phyloP scores from a whole-genome alignment of 2,888 invertebrate species.

The Drosophila tanythrix region DNA sequence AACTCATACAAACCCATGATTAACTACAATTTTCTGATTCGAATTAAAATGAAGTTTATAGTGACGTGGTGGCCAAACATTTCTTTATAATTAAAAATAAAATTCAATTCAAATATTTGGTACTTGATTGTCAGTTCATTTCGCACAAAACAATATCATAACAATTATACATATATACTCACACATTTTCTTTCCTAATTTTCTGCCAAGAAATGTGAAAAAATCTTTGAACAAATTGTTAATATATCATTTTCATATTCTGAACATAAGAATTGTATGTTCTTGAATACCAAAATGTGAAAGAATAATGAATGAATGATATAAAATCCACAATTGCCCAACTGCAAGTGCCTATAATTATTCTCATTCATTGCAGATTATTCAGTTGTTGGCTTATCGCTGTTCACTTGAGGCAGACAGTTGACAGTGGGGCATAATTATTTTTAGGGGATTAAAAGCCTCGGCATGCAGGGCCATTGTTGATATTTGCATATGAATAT shows the following conservation, averaged over 20 bases:
- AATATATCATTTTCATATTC: not conserved
- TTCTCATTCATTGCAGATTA: slow-evolving; percentile 6
- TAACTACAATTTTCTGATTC: not conserved
- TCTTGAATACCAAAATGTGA: not conserved
- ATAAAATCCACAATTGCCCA: slow-evolving; percentile 8
- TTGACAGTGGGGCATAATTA: slow-evolving; percentile 12
- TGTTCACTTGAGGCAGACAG: slow-evolving; percentile 5
- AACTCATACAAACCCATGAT: slow-evolving; percentile 13
- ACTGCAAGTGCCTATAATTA: slow-evolving; percentile 20
- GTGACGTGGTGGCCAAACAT: not conserved
- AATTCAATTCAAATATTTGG: slow-evolving; percentile 2
- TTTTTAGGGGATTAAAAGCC: slow-evolving; percentile 3
- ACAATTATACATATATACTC: not conserved
- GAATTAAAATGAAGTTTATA: not conserved
- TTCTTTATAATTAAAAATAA: slow-evolving; percentile 4
- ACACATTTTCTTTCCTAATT: not conserved
- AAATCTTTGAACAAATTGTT: not conserved
- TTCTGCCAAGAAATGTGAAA: slow-evolving; percentile 1
- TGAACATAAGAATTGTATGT: not conserved
- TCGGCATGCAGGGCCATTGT: slow-evolving; percentile 10
- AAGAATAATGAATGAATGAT: not conserved
- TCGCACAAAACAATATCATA: slow-evolving; percentile 1
- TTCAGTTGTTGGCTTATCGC: slow-evolving; percentile 7
- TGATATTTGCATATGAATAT: slow-evolving; percentile 37
- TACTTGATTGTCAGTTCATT: slow-evolving; percentile 14